A percentile compares a stretch with the other conserved stretches of the same genome.
phyloP scores from a whole-genome alignment of 2,888 invertebrate genomes.

The Dromius quadrimaculatus region DNA sequence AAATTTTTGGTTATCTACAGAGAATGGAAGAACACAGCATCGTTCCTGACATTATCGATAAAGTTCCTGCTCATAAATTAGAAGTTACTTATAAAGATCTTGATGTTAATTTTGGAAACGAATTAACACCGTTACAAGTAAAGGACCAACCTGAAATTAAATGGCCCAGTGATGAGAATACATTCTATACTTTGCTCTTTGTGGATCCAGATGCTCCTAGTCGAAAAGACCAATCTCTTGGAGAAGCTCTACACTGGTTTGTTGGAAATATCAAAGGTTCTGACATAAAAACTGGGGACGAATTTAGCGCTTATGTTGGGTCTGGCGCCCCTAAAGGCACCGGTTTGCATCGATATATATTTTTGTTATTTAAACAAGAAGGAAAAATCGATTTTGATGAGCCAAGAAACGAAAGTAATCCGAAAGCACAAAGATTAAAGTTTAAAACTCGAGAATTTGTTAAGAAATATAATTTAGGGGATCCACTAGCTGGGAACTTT shows the following conservation, averaged over 20 bases:
- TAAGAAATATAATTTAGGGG: slow-evolving; percentile 71
- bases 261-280: slow-evolving; percentile 79
- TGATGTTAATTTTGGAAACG: slow-evolving; percentile 58
- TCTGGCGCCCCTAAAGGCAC: slow-evolving; percentile 80
- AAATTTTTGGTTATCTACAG: too few species aligned
- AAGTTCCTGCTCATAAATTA: slow-evolving; percentile 57
- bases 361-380: slow-evolving; percentile 68
- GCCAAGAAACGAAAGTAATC: slow-evolving; percentile 66
- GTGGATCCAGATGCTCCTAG: slow-evolving; percentile 84
- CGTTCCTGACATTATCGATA: slow-evolving; percentile 62
- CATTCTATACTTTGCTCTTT: slow-evolving; percentile 66
- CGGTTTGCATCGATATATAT: slow-evolving; percentile 80
- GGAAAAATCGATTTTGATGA: slow-evolving; percentile 62
- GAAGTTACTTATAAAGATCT: slow-evolving; percentile 53
- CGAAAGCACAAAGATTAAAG: slow-evolving; percentile 63
- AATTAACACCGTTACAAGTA: slow-evolving; percentile 59
- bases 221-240: slow-evolving; percentile 74
- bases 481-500: slow-evolving; percentile 74
- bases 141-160: slow-evolving; percentile 60
- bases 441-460: slow-evolving; percentile 67
- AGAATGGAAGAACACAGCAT: slow-evolving; percentile 61
- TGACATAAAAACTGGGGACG: slow-evolving; percentile 70
- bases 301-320: slow-evolving; percentile 75
- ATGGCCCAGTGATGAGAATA: slow-evolving; percentile 58
- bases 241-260: slow-evolving; percentile 85